phyloP scores from a whole-genome alignment of 2,888 invertebrate genomes.

The Orthonevra nobilis region DNA sequence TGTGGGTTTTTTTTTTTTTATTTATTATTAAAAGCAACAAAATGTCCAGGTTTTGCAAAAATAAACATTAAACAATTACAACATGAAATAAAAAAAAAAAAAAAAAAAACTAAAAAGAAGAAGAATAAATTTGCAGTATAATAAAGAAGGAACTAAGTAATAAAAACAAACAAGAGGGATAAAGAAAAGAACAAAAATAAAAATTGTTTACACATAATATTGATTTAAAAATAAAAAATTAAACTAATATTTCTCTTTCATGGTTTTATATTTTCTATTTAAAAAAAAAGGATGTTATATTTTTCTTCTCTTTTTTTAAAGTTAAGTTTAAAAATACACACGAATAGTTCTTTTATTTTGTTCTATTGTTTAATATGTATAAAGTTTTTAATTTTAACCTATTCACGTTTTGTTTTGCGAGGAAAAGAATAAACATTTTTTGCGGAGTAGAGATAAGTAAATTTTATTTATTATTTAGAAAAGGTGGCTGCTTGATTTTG shows the following conservation, averaged over 20 bases:
- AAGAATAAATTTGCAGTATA: too few relatives aligned
- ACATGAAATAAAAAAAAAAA: constrained; percentile 27
- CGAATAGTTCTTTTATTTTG: too few relatives aligned
- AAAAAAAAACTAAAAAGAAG: constrained; percentile 32
- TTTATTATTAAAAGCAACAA: constrained; percentile 70
- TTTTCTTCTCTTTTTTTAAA: too few relatives aligned
- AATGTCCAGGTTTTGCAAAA: constrained; percentile 44
- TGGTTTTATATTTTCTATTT: constrained; percentile 51
- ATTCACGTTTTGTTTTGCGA: too few relatives aligned
- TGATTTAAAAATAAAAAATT: constrained; percentile 54
- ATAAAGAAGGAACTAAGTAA: constrained; percentile 46
- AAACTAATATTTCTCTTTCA: constrained; percentile 60
- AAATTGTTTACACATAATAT: constrained; percentile 18
- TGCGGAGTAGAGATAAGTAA: too few relatives aligned
- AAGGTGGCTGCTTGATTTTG: too few relatives aligned
- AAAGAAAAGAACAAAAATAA: constrained; percentile 1
- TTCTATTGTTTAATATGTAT: too few relatives aligned
- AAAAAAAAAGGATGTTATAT: too few relatives aligned
- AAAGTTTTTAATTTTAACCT: too few relatives aligned
- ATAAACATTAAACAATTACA: constrained; percentile 42
- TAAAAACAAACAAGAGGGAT: constrained; percentile 21
- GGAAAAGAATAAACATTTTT: too few relatives aligned
- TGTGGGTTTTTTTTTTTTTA: constrained; percentile 25
- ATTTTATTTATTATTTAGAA: too few relatives aligned
- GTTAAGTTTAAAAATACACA: too few relatives aligned